Percentiles rank a stretch among this genome's conserved stretches.
These are phyloP conservation scores for Cacatua alba DNA, from an alignment of 2,113 vertebrate genomes.

Conservation along the genomic window DNA sequence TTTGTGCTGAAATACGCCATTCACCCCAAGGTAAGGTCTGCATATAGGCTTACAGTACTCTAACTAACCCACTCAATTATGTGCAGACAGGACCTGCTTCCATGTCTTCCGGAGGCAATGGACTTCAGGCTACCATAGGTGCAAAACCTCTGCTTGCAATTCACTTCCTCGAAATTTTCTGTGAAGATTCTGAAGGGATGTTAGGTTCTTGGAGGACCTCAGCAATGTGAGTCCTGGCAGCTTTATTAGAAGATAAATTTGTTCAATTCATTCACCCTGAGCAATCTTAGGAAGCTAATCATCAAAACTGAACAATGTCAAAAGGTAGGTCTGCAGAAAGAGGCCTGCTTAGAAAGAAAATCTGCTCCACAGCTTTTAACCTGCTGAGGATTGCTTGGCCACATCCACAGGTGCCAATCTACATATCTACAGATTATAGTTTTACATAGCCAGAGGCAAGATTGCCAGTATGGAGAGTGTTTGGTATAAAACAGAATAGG, in stretches of 20 bases:
- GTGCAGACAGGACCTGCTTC: neutral
- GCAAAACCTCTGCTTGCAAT: neutral
- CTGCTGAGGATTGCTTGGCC: neutral
- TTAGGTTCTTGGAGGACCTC: neutral
- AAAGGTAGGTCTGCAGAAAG: neutral
- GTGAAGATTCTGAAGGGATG: neutral
- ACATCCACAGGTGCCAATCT: accelerated
- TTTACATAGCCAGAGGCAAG: neutral
- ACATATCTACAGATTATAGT: accelerated
- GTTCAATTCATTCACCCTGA: neutral
- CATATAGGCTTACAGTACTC: neutral
- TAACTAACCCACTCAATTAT: neutral
- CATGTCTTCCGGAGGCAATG: neutral
- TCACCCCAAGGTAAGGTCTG: neutral
- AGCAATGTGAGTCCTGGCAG: neutral
- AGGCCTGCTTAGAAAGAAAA: neutral
- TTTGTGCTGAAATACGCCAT: neutral
- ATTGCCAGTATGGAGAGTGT: neutral
- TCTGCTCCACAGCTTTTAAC: neutral
- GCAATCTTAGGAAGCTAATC: neutral
- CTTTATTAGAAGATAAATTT: neutral
- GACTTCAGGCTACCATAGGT: neutral
- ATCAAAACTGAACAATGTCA: neutral
- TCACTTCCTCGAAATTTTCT: neutral
- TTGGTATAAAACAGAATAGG: neutral